phyloP scores from a whole-genome alignment of 2,113 vertebrate species.

The Ivindomyrus marchei region DNA sequence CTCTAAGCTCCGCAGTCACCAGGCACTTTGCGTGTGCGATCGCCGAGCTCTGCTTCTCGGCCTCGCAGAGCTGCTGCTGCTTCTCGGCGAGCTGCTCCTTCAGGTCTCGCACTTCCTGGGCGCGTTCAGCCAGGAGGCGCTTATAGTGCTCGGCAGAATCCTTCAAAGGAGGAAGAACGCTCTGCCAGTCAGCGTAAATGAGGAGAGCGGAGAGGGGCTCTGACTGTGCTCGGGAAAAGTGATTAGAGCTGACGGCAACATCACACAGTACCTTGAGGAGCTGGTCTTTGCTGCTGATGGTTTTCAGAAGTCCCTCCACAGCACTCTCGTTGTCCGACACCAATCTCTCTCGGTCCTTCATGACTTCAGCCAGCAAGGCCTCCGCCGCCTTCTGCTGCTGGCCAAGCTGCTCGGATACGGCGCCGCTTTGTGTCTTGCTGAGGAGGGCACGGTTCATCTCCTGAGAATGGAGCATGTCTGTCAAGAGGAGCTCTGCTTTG shows the following conservation, averaged over 20 bases:
- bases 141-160: slow-evolving; percentile 59
- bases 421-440: slow-evolving; percentile 52
- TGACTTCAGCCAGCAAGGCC: slow-evolving; percentile 56
- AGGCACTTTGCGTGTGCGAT: slow-evolving; percentile 50
- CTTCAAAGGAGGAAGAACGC: slow-evolving; percentile 32
- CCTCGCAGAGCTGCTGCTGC: slow-evolving; percentile 46
- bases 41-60: slow-evolving; percentile 48
- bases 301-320: slow-evolving; percentile 59
- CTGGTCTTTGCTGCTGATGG: slow-evolving; percentile 65
- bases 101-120: slow-evolving; percentile 59
- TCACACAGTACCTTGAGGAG: slow-evolving; percentile 54
- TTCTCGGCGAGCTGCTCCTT: slow-evolving; percentile 52
- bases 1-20: slow-evolving; percentile 51
- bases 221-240: background rate
- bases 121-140: slow-evolving; percentile 53
- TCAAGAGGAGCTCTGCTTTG: background rate
- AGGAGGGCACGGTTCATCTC: slow-evolving; percentile 53
- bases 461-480: slow-evolving; percentile 32
- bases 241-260: background rate
- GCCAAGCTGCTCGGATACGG: slow-evolving; percentile 60
- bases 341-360: slow-evolving; percentile 60
- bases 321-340: slow-evolving; percentile 62
- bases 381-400: slow-evolving; percentile 67
- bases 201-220: background rate
- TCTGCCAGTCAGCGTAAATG: background rate